Evolutionary conservation across 2,113 vertebrate genomes (phyloP).

Genomic region (Paramisgurnus dabryanus): DNA sequence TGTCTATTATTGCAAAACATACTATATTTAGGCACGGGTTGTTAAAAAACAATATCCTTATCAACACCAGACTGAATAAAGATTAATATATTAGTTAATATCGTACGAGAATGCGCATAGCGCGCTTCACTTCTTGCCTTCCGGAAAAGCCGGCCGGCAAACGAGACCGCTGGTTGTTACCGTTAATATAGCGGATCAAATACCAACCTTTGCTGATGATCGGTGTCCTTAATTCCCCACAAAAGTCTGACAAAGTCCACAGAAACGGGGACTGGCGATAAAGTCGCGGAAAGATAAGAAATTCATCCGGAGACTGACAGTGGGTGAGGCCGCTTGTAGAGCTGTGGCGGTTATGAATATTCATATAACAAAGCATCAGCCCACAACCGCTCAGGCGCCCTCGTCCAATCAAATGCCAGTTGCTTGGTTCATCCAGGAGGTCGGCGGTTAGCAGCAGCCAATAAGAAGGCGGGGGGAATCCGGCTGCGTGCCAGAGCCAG

Average conservation of each 20-base stretch:
- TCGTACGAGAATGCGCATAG: not conserved
- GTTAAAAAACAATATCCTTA: not conserved
- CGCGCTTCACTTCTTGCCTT: not conserved
- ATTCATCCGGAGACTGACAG: not conserved
- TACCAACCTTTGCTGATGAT: slow-evolving; percentile 12
- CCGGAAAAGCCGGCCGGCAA: slow-evolving; percentile 23
- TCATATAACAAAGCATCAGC: slow-evolving; percentile 48
- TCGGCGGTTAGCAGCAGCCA: slow-evolving; percentile 15
- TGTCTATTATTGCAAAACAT: no score
- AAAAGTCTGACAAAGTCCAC: slow-evolving; percentile 9
- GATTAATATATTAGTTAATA: not conserved
- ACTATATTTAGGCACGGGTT: not conserved
- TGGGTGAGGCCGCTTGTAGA: slow-evolving; percentile 18
- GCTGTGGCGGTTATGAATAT: slow-evolving; percentile 36
- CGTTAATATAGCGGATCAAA: not conserved
- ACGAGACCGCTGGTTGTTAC: not conserved
- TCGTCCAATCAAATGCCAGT: slow-evolving; percentile 53
- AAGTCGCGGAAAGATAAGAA: slow-evolving; percentile 19
- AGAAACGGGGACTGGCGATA: not conserved
- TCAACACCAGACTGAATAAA: not conserved
- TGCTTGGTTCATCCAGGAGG: not conserved
- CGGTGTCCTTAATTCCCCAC: not conserved
- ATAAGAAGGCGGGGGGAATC: slow-evolving; percentile 5
- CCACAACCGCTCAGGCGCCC: slow-evolving; percentile 48
- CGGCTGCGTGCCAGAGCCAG: not conserved